Base-by-base conservation (phyloP, 2,113 vertebrate species). In the Trinectes maculatus region DNA sequence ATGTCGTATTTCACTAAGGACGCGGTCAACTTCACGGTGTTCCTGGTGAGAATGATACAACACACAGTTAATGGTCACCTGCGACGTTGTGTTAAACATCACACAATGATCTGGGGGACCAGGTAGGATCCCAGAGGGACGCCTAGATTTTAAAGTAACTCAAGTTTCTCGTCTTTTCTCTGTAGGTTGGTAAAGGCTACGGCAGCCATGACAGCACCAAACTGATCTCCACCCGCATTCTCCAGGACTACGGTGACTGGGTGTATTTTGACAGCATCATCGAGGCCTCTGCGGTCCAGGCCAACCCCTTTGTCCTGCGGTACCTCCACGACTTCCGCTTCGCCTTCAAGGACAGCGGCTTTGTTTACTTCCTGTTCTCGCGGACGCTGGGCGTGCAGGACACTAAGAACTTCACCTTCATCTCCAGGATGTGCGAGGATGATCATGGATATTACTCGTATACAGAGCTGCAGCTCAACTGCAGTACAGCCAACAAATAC, bases 361-460 rank as follows among this genome's bases (percentile, higher is more conserved):
- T 93, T 0, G 89, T 97, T 48, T 98, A 97, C 87, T 98, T 98
- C 78, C 85, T 99, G 85, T 98, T 97, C 85, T 96, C 96, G 19
- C 94, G 95, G 22, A 90, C 88, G 0, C 89, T 93, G 16, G 94
- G 94, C 54, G 88, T 89, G 16, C 92, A 91, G 40, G 92, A 94
- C 0, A 89, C 76, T 59, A 93, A 89, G 58, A 96, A 95, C 75
- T 93, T 93, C 83, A 98, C 95, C 4, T 92, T 97, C 26, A 86
- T 98, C 62, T 93, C 95, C 0, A 91, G 97, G 19, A 91, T 98
- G 80, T 99, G 98, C 72, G 95, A 95, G 46, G 40, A 91, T 0
- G 97, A 99, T 69, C 79, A 84, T 11, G 82, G 79, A 16, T 99
- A 98, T 29, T 97, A 94, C 79, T 99, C 98, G n/a, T 98, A 99